Evolutionary conservation across 2,888 invertebrate genomes (phyloP).

Genomic region (Sphecodes monilicornis): DNA sequence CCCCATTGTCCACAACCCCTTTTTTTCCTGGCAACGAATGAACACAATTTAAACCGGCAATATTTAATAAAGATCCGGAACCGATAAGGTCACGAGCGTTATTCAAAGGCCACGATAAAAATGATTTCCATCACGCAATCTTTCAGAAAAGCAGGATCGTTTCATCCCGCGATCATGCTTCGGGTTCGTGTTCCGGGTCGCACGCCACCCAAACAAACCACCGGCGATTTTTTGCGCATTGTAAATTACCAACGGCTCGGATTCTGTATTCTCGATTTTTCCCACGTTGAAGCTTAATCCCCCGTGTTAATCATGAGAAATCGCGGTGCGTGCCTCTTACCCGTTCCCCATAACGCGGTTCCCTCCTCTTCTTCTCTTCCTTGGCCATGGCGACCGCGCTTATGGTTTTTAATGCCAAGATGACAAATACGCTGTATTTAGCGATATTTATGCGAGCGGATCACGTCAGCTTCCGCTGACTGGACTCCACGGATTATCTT

Average conservation of each 20-base stretch:
- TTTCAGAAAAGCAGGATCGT: background rate
- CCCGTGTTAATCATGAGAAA: constrained; percentile 78
- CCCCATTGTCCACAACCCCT: background rate
- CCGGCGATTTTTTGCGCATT: constrained; percentile 35
- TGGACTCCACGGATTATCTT: constrained; percentile 78
- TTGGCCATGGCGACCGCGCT: constrained; percentile 16
- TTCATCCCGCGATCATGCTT: background rate
- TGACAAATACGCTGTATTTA: constrained; percentile 81
- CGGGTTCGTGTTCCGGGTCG: constrained; percentile 10
- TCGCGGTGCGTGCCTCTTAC: constrained; percentile 62
- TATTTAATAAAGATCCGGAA: background rate
- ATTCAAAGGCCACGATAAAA: background rate
- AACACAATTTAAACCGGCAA: background rate
- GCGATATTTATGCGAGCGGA: constrained; percentile 81
- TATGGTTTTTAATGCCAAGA: constrained; percentile 74
- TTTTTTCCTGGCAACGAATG: background rate
- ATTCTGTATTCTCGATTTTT: constrained; percentile 69
- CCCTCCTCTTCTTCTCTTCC: background rate
- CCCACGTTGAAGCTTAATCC: constrained; percentile 73
- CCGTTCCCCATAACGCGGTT: constrained; percentile 30
- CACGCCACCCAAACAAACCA: constrained; percentile 56
- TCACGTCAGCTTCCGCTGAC: constrained; percentile 81
- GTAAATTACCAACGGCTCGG: constrained; percentile 61
- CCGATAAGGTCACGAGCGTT: background rate
- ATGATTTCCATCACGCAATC: background rate